Evolutionary conservation across 2,113 vertebrate species (phyloP).

Genomic region (Daphoenositta chrysoptera): DNA sequence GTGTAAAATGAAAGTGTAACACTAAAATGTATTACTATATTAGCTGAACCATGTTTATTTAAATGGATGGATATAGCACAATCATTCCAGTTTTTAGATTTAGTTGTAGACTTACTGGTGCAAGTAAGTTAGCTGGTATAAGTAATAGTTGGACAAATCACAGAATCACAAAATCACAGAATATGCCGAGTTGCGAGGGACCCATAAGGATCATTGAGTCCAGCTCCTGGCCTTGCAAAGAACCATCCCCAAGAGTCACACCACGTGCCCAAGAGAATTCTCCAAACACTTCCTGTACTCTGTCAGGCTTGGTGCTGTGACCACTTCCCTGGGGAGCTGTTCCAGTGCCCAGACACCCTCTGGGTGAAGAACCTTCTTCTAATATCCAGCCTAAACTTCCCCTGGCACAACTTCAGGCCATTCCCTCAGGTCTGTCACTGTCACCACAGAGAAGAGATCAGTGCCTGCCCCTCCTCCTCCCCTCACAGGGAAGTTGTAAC

Average conservation of each 20-base stretch:
- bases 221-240: neutral
- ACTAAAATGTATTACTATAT: neutral
- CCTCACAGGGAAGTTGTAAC: neutral
- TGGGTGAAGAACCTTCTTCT: neutral
- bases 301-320: neutral
- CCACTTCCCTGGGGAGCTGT: neutral
- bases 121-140: neutral
- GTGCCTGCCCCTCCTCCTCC: neutral
- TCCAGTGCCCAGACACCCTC: rapidly evolving
- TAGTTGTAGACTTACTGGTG: neutral
- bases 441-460: neutral
- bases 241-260: neutral
- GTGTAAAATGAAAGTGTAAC: neutral
- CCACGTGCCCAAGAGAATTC: neutral
- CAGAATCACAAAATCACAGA: neutral
- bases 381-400: neutral
- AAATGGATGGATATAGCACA: neutral
- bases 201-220: neutral
- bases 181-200: neutral
- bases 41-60: neutral
- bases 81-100: neutral
- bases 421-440: rapidly evolving
- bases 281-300: neutral
- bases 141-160: neutral
- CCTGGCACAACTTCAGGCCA: rapidly evolving